These are phyloP conservation scores for Thripadectes ignobilis DNA, from an alignment of 2,797 vertebrate genomes.

Conservation along the genomic window DNA sequence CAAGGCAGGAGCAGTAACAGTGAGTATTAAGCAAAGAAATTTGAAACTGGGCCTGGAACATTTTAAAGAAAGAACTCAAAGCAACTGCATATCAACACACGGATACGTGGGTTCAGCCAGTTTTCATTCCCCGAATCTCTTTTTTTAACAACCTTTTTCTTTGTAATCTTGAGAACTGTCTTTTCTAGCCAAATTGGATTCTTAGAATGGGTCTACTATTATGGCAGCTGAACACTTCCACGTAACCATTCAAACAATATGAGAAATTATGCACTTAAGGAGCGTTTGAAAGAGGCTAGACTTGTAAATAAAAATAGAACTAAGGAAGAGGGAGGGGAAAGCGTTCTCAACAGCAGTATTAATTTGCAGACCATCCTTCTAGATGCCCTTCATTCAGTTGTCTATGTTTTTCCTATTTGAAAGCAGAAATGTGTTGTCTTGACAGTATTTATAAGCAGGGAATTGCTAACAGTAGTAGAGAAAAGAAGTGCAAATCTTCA, in stretches of 20 bases:
- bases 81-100: background rate
- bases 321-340: background rate
- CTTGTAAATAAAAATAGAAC: background rate
- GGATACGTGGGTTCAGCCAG: background rate
- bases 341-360: background rate
- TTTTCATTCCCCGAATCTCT: background rate
- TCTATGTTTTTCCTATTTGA: background rate
- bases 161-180: background rate
- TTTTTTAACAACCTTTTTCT: background rate
- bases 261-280: background rate
- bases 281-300: background rate
- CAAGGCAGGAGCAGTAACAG: background rate
- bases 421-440: background rate
- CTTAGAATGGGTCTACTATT: background rate
- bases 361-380: background rate
- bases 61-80: conserved; percentile 21
- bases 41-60: conserved; percentile 9
- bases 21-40: background rate
- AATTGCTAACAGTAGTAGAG: background rate
- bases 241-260: background rate
- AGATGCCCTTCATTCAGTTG: background rate
- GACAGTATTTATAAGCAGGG: background rate
- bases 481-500: background rate
- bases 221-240: background rate
- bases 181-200: background rate